Conservation (phyloP, 2,888 invertebrate genomes). For the Drosophila yooni region DNA sequence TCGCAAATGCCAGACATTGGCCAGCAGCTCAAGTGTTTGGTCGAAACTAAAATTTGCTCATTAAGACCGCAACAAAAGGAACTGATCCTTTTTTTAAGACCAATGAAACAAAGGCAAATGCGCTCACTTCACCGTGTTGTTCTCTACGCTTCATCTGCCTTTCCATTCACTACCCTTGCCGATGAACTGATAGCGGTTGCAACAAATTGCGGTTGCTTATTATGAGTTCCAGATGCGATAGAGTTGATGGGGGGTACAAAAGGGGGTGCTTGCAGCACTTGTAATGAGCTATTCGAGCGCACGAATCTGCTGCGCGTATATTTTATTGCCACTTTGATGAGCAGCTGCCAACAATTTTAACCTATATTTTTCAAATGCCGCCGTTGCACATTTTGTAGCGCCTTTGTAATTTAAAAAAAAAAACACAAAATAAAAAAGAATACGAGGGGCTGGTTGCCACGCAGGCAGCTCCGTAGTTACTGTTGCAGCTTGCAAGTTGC, state of each 20-base stretch:
- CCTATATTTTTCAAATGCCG: constrained; percentile 50
- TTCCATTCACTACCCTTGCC: background rate
- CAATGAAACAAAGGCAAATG: constrained; percentile 32
- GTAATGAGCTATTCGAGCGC: constrained; percentile 64
- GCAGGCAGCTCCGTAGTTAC: background rate
- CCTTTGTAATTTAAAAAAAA: constrained; percentile 56
- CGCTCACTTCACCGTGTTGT: background rate
- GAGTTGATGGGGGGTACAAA: background rate
- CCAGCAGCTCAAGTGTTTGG: constrained; percentile 30
- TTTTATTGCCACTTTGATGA: constrained; percentile 79
- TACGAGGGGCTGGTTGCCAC: background rate
- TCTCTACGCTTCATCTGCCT: constrained; percentile 16
- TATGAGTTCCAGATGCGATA: constrained; percentile 36
- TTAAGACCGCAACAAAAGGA: constrained; percentile 76
- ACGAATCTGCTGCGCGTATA: constrained; percentile 58
- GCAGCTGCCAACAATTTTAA: constrained; percentile 47
- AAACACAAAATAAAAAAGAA: background rate
- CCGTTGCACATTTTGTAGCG: constrained; percentile 30
- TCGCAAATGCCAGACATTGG: constrained; percentile 5
- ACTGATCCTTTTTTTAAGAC: constrained; percentile 9
- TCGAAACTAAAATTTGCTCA: constrained; percentile 64
- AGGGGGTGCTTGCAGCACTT: constrained; percentile 4
- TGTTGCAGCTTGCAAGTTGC: constrained; percentile 31
- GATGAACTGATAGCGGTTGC: constrained; percentile 22
- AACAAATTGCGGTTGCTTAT: constrained; percentile 44